Evolutionary conservation across 2,113 vertebrate species (phyloP), one percentile per base, ranked within the genome.

Genomic region (Lepus europaeus): DNA sequence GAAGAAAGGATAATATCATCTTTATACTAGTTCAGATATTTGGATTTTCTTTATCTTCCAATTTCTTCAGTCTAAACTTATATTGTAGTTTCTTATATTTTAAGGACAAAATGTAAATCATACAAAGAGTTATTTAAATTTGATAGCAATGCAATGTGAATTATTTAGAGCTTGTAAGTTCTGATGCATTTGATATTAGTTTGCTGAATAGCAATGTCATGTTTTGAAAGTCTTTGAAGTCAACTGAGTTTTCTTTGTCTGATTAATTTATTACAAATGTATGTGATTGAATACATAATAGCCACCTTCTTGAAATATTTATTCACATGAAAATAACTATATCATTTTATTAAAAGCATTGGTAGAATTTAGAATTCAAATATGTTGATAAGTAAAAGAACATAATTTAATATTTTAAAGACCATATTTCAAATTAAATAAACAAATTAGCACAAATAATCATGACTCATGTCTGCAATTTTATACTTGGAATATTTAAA

Each of bases 231-330:
- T 63, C 17, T 87, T 31, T 85, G 53, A 84, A 66, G 45, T 90
- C 59, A 83, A 69, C 39, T 90, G n/a, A 17, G 23, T 94, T 95
- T 87, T 95, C 49, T 89, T 95, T 93, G 36, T 77, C 66, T 81
- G 17, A 91, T 83, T 94, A 90, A 95, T 90, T 92, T 59, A 76
- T 17, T 69, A 83, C 51, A 72, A 96, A 84, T 84, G 61, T 84
- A 87, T 80, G 59, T 93, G 78, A 95, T 92, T 94, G 84, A 95
- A 93, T 94, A 95, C 91, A 66, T 73, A 80, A 59, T 87, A 16
- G 74, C 73, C 92, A 83, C 68, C 51, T 74, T 81, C 39, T 25
- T 74, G 77, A 91, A 76, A 74, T 66, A 59, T 19, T 45, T 78
- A 73, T 61, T n/a, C 9, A 56, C 25, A 88, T 33, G 4, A 88